Conservation (phyloP, 2,113 vertebrate species). For the Daboia siamensis region DNA sequence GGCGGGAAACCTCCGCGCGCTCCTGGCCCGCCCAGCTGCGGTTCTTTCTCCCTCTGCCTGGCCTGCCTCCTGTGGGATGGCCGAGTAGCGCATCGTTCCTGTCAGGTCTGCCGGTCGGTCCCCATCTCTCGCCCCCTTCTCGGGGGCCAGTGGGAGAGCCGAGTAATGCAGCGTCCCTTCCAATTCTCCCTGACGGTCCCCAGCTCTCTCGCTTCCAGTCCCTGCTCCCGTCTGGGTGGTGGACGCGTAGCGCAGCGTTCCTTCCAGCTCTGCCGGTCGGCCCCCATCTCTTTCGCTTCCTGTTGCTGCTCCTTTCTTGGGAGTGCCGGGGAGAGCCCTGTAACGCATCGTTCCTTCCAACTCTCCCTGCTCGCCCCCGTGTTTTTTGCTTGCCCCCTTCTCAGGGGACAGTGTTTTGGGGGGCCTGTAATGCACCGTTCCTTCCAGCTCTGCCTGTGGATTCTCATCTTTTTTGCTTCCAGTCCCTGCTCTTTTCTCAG, state of each 20-base stretch:
- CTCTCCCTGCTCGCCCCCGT: no score
- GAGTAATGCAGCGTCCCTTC: neutral
- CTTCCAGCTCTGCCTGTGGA: neutral
- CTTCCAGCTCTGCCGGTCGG: neutral
- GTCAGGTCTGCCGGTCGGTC: neutral
- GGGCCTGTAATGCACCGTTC: neutral
- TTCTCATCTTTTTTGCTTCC: neutral
- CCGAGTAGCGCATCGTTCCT: neutral
- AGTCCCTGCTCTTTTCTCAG: neutral
- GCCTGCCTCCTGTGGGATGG: neutral
- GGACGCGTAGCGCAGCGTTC: neutral
- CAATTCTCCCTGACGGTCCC: neutral
- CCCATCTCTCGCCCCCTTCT: neutral
- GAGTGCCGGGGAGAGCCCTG: neutral
- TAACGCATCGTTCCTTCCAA: neutral
- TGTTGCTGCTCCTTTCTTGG: neutral
- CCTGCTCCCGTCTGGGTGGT: neutral
- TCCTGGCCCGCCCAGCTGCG: neutral
- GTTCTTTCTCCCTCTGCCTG: neutral
- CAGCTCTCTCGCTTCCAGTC: neutral
- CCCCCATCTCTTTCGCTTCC: neutral
- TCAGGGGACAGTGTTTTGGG: rapidly evolving
- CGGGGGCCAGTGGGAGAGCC: neutral
- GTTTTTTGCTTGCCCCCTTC: neutral
- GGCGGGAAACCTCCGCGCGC: neutral